Percentiles rank a stretch among this genome's conserved stretches.
phyloP scores from a whole-genome alignment of 2,888 invertebrate genomes.

The Drosophila eohydei region DNA sequence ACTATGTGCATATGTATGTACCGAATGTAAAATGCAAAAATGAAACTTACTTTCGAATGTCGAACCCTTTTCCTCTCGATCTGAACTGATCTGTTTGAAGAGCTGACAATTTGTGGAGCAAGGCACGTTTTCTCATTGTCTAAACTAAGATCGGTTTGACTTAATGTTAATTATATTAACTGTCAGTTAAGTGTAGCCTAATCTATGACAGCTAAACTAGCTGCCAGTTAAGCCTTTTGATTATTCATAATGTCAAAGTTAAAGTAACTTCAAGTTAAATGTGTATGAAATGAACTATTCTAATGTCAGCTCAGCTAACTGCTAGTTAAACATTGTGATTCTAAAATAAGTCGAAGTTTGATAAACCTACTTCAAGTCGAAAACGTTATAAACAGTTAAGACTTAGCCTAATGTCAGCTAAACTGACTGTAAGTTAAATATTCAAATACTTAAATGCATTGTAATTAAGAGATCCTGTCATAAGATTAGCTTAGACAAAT shows the following conservation, averaged over 20 bases:
- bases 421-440: not conserved
- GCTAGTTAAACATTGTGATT: not conserved
- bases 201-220: not conserved
- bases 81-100: not conserved
- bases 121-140: not conserved
- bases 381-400: too few relatives aligned
- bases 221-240: not conserved
- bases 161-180: not conserved
- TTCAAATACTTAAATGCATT: too few relatives aligned
- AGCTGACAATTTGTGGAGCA: not conserved
- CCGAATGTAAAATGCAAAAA: conserved; percentile 58
- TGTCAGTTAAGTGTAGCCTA: not conserved
- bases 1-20: conserved; percentile 36
- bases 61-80: conserved; percentile 12
- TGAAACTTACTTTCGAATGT: conserved; percentile 33
- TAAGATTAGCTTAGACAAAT: not conserved
- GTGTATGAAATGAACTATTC: not conserved
- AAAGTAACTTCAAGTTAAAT: too few relatives aligned
- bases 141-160: not conserved
- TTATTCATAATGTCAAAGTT: too few relatives aligned
- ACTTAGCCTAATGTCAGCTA: not conserved
- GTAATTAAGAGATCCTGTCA: not conserved
- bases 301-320: not conserved
- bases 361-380: too few relatives aligned
- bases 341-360: not conserved